Evolutionary conservation across 2,888 invertebrate species (phyloP), one percentile per base, ranked within the genome.

Genomic region (Notocelia uddmanniana): DNA sequence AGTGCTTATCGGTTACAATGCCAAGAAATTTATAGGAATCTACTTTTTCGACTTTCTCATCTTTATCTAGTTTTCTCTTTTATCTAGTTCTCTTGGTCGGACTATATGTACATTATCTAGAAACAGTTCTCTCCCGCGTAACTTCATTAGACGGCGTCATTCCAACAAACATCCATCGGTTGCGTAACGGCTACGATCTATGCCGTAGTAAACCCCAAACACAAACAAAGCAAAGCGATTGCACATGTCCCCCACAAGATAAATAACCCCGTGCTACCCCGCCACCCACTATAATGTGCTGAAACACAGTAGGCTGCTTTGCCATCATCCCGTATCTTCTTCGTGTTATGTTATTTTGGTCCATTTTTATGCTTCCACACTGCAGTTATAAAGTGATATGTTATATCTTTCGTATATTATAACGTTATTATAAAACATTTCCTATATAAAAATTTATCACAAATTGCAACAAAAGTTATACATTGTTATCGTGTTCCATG

Each of bases 191-290:
- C 69, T 41, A 73, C 75, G 76, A 76, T 79, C 78, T 77, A 77
- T 77, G 77, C 79, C 80, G 77, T 81, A 82, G 81, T 79, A 77
- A 83, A 82, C 60, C 72, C 72, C 82, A 81, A 88, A 88, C 89
- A 89, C 86, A 89, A 88, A 89, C 89, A 88, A 84, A 85, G 77
- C 78, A 85, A 84, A 82, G 83, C 87, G 87, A 90, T 89, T 88
- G 81, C 83, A 87, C 89, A 89, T 87, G 89, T 90, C 90, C 82
- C 87, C 84, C 82, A 78, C 85, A 88, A 90, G 90, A 90, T 89
- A 90, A 90, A 90, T 90, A 89, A 86, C 76, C 75, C 67, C 45
- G 52, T 18, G 54, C 62, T 62, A 74, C 77, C 77, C 78, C 77
- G 73, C 78, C 76, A 63, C 73, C 77, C 78, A 73, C 79, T 72